Evolutionary conservation across 2,113 vertebrate species (phyloP), one percentile per base, ranked within the genome.

Genomic region (Pardalotus punctatus): DNA sequence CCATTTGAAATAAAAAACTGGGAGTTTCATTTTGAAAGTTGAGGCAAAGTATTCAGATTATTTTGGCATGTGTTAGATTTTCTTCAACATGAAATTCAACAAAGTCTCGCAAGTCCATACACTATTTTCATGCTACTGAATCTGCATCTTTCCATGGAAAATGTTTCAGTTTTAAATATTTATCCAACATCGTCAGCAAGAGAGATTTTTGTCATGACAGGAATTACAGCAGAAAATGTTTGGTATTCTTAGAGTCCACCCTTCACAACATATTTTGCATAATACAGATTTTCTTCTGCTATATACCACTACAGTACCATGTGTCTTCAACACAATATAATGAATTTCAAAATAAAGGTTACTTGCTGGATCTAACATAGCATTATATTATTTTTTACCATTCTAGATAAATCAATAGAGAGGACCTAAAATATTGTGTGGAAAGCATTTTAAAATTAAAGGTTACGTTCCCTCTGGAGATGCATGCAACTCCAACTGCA

Each of bases 101-200:
- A 86, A 95, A 94, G 95, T 95, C 96, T 96, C 16, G 0, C 95
- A 96, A 92, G 83, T 95, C 88, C 86, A 72, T 66, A 77, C 53
- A 89, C 77, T 92, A 86, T 94, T 95, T 97, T 95, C 81, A 92
- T 78, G 81, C 53, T 65, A 87, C 25, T 13, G 70, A 96, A 94
- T 96, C 89, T 86, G 53, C 86, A 95, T 93, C 53, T 93, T 91
- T 89, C 83, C 45, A 64, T 38, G 38, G 53, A 94, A 96, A 74
- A 84, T 6, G 6, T 60, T 92, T 62, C 67, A 35, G 31, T 65
- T 95, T 94, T 84, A 95, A 92, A 94, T 88, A 93, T 96, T 96
- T 95, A 95, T 76, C 80, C 83, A 95, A 78, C 57, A 53, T 94
- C 80, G 85, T 67, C 93, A 88, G 84, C 43, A 81, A 88, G 36